phyloP scores from a whole-genome alignment of 2,113 vertebrate species.

The Athene cunicularia region DNA sequence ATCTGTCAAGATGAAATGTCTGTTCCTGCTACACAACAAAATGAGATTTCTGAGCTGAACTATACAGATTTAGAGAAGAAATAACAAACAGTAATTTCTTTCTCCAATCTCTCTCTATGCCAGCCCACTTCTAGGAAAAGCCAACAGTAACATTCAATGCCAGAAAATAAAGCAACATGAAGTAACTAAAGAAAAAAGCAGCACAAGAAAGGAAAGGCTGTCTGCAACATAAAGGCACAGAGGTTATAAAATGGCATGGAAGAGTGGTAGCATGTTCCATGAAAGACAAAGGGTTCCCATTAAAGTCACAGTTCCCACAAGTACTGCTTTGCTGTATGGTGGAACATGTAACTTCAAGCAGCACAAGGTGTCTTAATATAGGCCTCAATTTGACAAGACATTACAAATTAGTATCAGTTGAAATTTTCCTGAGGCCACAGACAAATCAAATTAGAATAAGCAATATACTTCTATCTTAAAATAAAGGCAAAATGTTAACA shows the following conservation, averaged over 20 bases:
- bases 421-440: not conserved
- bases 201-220: not conserved
- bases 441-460: not conserved
- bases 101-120: not conserved
- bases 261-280: not conserved
- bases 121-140: not conserved
- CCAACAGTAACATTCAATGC: not conserved
- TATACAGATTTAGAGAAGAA: not conserved
- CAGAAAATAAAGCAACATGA: not conserved
- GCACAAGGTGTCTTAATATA: not conserved
- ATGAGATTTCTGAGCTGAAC: not conserved
- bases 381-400: not conserved
- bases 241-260: not conserved
- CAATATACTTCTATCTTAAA: not conserved
- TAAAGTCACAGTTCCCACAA: not conserved
- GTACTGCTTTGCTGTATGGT: not conserved
- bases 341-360: not conserved
- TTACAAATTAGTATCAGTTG: not conserved
- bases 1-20: not conserved
- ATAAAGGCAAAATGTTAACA: not conserved
- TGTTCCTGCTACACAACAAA: not conserved
- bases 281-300: not conserved
- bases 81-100: not conserved
- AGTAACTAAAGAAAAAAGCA: not conserved
- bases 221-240: not conserved